Percentiles rank a stretch among this genome's conserved stretches.
Evolutionary conservation across 2,797 vertebrate genomes (phyloP).

Genomic region (Hephaestus fuliginosus): DNA sequence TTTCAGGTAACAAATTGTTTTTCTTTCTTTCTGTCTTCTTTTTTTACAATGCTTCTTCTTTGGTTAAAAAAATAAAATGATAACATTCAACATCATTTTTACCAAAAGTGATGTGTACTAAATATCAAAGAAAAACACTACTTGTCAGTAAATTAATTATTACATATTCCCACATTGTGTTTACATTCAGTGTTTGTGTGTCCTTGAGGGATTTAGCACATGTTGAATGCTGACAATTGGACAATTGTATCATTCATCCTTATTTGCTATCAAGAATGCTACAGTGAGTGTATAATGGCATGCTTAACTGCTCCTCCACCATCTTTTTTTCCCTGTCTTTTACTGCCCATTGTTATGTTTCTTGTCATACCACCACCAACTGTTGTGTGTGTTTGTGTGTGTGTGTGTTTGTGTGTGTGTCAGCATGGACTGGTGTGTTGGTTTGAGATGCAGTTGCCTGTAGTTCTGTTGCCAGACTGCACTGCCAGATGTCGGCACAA

Average conservation of each 20-base stretch:
- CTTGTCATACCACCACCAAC: too few relatives aligned
- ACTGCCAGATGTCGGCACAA: conserved; percentile 64
- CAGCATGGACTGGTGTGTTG: conserved; percentile 30
- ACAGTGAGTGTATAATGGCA: background rate
- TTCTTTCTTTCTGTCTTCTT: background rate
- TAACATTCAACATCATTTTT: background rate
- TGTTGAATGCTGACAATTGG: background rate
- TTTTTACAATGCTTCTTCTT: background rate
- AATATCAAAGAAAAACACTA: background rate
- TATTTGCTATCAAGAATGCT: background rate
- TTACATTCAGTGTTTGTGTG: background rate
- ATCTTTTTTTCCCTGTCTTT: background rate
- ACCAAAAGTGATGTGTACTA: background rate
- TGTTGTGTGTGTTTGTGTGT: conserved; percentile 31
- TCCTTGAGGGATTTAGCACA: background rate
- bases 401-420: conserved; percentile 38
- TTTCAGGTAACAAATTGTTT: background rate
- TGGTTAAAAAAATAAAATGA: background rate
- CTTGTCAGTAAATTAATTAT: background rate
- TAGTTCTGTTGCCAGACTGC: conserved; percentile 64
- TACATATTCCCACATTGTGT: background rate
- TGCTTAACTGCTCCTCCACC: background rate
- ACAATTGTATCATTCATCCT: background rate
- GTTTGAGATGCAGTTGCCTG: conserved; percentile 67
- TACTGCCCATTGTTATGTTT: too few relatives aligned